Conservation (phyloP, 1,140 invertebrate species). For the Eupristina koningsbergeri region DNA sequence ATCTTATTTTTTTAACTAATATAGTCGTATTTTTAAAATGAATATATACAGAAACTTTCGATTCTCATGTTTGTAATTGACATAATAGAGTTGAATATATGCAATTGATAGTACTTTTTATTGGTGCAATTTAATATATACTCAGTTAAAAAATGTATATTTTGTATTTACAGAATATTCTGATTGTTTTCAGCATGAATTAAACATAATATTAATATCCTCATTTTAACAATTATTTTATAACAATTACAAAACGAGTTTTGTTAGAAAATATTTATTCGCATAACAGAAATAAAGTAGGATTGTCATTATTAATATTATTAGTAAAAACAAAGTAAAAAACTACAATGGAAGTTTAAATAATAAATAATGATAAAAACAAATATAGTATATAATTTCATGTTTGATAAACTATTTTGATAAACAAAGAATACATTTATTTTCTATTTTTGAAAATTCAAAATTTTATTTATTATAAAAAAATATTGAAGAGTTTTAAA, state of each 20-base stretch:
- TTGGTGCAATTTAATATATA: neutral
- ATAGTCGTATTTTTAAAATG: neutral
- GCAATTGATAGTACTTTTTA: neutral
- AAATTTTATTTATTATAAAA: neutral
- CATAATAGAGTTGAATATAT: neutral
- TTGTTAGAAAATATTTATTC: neutral
- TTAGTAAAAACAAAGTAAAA: neutral
- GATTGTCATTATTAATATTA: conserved; percentile 37
- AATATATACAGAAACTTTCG: conserved; percentile 10
- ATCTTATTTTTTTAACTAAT: neutral
- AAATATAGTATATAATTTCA: neutral
- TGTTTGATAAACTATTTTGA: no score
- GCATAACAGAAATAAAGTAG: neutral
- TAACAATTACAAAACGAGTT: neutral
- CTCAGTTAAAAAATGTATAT: neutral
- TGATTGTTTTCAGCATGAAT: neutral
- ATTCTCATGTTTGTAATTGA: neutral
- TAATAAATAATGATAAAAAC: neutral
- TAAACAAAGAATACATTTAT: neutral
- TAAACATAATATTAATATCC: neutral
- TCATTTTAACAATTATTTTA: neutral
- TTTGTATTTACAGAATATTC: neutral
- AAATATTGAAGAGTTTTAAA: neutral
- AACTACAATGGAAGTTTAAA: neutral
- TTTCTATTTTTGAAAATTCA: neutral